Evolutionary conservation across 2,888 invertebrate genomes (phyloP), one percentile per base, ranked within the genome.

Genomic region (Tiphia femorata): DNA sequence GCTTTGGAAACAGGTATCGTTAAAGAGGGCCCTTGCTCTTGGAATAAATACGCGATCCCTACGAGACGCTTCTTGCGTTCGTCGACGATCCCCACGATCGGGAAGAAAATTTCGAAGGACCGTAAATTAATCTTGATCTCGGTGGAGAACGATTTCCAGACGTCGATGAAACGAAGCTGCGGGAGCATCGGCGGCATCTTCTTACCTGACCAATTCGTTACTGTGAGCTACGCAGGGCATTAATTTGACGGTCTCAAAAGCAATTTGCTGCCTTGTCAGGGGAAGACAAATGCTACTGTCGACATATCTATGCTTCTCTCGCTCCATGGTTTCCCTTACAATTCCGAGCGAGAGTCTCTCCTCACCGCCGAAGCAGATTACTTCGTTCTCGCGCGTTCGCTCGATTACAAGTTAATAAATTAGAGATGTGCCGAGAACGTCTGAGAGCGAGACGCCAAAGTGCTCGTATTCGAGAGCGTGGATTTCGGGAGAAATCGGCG

Each of bases 241-340:
- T 62, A 70, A 70, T 70, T 70, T 61, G 67, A 67, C 48, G 61
- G 51, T 63, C 70, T 70, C 70, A 58, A 67, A 70, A 70, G 70
- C 67, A 70, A 70, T 70, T 70, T 70, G 70, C 70, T 70, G 70
- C 61, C 70, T 70, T 70, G 70, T 70, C 70, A 70, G 40, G 43
- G 37, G 64, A 70, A 70, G 70, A 70, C 64, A 61, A 67, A 70
- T 70, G 70, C 62, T 59, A 41, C 49, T 49, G 62, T 64, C 58
- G 61, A 70, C 30, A 33, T 49, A 49, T 41, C 46, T 41, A 20
- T 52, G 52, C 37, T 47, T 33, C 44, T 49, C 42, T 30, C 38
- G 6, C 40, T 41, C 41, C 42, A 38, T 3, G 25, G 14, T 30
- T 21, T 51, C 52, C 14, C 17, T 35, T 42, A 47, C 33, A 46